Evolutionary conservation across 1,140 invertebrate species (phyloP).

Genomic region (Himalopsyche phryganea): DNA sequence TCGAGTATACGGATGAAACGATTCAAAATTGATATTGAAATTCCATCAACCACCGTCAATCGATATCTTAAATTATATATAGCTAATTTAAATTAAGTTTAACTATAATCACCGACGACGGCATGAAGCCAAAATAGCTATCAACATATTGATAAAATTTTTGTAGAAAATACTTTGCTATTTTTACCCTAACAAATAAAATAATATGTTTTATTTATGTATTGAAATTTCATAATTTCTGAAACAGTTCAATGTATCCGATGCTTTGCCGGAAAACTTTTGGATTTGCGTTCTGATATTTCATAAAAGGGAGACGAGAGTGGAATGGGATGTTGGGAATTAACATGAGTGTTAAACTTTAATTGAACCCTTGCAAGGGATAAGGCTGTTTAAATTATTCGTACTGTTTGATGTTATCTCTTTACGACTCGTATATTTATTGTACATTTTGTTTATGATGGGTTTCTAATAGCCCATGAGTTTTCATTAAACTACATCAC

Average conservation of each 20-base stretch:
- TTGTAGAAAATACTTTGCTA: too few relatives aligned
- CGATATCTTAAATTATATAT: too few relatives aligned
- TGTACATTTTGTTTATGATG: conserved; percentile 30
- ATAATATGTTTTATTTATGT: too few relatives aligned
- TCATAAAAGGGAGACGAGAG: conserved; percentile 21
- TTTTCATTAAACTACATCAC: conserved; percentile 13
- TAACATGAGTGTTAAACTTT: conserved; percentile 36
- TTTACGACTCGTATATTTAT: conserved; percentile 35
- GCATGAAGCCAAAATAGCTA: too few relatives aligned
- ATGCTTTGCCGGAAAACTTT: not conserved
- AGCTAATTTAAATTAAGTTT: too few relatives aligned
- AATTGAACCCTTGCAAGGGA: conserved; percentile 33
- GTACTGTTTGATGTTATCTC: conserved; percentile 35
- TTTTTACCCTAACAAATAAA: too few relatives aligned
- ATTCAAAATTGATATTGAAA: too few relatives aligned
- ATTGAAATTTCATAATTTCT: too few relatives aligned
- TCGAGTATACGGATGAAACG: too few relatives aligned
- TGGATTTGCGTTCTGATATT: conserved; percentile 21
- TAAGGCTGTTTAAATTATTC: conserved; percentile 29
- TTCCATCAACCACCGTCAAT: too few relatives aligned
- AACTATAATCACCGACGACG: too few relatives aligned
- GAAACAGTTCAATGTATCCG: not conserved
- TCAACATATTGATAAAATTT: too few relatives aligned
- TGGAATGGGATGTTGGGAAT: conserved; percentile 31
- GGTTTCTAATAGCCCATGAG: conserved; percentile 31